Evolutionary conservation across 2,888 invertebrate genomes (phyloP).

Genomic region (Drosophila kanekoi): DNA sequence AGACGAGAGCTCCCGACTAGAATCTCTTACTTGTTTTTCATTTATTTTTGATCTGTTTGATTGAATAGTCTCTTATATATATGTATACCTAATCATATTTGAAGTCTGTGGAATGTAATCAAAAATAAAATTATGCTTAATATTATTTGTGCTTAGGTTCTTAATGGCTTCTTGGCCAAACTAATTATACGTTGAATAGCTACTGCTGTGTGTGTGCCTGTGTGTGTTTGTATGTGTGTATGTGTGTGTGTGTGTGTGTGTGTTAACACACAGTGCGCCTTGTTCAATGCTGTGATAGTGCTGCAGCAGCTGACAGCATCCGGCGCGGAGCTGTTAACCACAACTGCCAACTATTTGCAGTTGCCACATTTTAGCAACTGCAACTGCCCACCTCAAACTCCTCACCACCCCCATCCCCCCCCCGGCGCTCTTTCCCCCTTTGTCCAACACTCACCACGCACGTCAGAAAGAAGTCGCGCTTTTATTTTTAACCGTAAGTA

Average conservation of each 20-base stretch:
- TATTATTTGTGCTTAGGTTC: background rate
- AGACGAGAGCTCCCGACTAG: too few species aligned
- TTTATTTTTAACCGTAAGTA: constrained; percentile 79
- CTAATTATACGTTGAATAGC: background rate
- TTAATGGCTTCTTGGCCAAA: background rate
- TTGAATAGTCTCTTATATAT: too few species aligned
- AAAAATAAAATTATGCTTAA: too few species aligned
- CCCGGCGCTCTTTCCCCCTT: background rate
- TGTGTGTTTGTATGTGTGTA: constrained; percentile 1
- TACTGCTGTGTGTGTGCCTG: background rate
- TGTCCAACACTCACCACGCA: background rate
- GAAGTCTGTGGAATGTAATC: too few species aligned
- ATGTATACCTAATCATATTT: too few species aligned
- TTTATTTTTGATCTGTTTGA: too few species aligned
- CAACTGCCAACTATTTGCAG: constrained; percentile 42
- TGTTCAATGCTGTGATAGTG: constrained; percentile 34
- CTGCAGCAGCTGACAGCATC: constrained; percentile 44
- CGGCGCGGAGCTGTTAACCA: constrained; percentile 31
- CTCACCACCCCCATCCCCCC: too few species aligned
- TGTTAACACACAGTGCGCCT: background rate
- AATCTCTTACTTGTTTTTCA: too few species aligned
- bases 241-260: constrained; percentile 1
- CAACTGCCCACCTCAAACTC: background rate
- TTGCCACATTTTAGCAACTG: constrained; percentile 38
- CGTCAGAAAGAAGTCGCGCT: constrained; percentile 65